Base-by-base conservation (phyloP, 2,113 vertebrate genomes). In the Hemicordylus capensis region DNA sequence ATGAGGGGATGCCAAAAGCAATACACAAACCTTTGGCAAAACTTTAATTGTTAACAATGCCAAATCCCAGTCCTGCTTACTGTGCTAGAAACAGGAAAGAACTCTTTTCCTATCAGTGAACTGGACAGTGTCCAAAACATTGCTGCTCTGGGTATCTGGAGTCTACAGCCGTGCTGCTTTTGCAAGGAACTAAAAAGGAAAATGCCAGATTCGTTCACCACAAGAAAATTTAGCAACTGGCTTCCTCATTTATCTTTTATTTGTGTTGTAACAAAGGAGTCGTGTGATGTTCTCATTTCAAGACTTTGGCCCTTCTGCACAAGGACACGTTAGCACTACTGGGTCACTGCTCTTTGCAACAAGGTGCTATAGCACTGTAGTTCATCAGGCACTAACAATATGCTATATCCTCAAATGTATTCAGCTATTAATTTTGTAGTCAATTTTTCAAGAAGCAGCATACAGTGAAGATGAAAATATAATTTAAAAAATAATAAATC, bases 31-130 rank as follows among this genome's bases (percentile, higher is more conserved):
- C 88, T 86, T 19, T 61, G 73, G 93, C 88, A 92, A 94, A 93
- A 88, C 88, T 80, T 77, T 76, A 73, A 82, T n/a, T 86, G 88
- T n/a, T 2, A 1, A 46, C 0, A 0, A 63, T 86, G 84, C 86
- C 93, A 94, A 90, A 93, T 94, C 84, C 61, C 61, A 39, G 26
- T 10, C 89, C 89, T 86, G 83, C 87, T 94, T 90, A 63, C 56
- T 70, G 79, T 82, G 56, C 85, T 94, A 78, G 85, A 95, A 96
- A 94, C n/a, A 94, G 87, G 91, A 84, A 63, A 78, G 79, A 48
- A 90, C 90, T 70, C 87, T 89, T 94, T 94, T 95, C 89, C 89
- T 89, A 92, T 83, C 90, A 91, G 87, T 76, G 94, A 86, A 92
- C 90, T 77, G 89, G 87, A 90, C 92, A 34, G 84, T 88, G 72